These are phyloP conservation scores for Gadus chalcogrammus DNA, from an alignment of 2,113 vertebrate genomes.

Conservation along the genomic window DNA sequence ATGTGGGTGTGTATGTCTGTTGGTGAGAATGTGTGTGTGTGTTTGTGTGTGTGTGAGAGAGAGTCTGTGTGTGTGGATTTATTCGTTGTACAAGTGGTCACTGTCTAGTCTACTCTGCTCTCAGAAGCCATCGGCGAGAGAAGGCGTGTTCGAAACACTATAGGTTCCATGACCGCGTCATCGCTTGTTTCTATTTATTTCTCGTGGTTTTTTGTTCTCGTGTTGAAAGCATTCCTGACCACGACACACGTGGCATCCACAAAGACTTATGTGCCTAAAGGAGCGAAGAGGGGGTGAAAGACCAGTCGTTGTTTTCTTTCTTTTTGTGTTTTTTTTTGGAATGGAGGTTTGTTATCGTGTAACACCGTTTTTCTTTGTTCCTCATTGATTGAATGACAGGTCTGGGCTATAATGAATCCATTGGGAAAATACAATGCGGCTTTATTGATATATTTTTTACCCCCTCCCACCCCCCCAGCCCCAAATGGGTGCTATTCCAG, in stretches of 20 bases:
- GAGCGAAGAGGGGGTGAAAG: conserved; percentile 48
- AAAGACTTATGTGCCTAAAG: conserved; percentile 69
- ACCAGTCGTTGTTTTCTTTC: conserved; percentile 12
- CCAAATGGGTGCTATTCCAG: not conserved
- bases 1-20: conserved; percentile 22
- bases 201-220: conserved; percentile 18
- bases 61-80: not conserved
- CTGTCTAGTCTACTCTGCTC: conserved; percentile 32
- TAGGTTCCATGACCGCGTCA: conserved; percentile 30
- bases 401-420: not conserved
- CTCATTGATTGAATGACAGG: not conserved
- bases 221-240: conserved; percentile 64
- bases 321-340: conserved; percentile 27
- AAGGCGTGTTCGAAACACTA: conserved; percentile 35
- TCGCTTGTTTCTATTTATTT: conserved; percentile 5
- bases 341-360: not conserved
- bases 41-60: not conserved
- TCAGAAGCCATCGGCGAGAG: conserved; percentile 22
- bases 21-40: not conserved
- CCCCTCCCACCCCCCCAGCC: not conserved
- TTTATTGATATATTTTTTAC: not conserved
- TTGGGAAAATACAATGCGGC: not conserved
- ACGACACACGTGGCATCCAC: conserved; percentile 52
- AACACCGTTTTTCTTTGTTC: not conserved
- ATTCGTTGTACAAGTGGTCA: conserved; percentile 14